Evolutionary conservation across 2,888 invertebrate species (phyloP).

Genomic region (Gnatocerus cornutus): DNA sequence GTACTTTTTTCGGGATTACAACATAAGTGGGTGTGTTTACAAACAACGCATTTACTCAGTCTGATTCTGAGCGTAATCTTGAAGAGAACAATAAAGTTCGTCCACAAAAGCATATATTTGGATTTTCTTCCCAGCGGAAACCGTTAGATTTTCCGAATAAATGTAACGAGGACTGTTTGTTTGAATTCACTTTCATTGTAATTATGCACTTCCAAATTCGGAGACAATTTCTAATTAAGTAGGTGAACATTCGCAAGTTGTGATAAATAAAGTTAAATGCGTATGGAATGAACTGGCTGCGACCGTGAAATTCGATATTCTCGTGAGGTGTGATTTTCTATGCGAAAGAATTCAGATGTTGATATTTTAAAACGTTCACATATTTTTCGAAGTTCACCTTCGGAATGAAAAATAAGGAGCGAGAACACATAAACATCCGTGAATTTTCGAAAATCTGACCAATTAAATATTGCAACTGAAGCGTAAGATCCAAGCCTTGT

Average conservation of each 20-base stretch:
- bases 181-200: constrained; percentile 39
- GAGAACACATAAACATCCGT: constrained; percentile 4
- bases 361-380: constrained; percentile 3
- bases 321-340: constrained; percentile 12
- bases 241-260: constrained; percentile 32
- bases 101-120: neutral
- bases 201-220: constrained; percentile 40
- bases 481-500: constrained; percentile 27
- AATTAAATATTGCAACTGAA: constrained; percentile 17
- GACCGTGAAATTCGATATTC: constrained; percentile 20
- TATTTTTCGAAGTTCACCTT: constrained; percentile 9
- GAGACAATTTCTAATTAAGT: constrained; percentile 48
- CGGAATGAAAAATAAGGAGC: neutral
- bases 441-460: constrained; percentile 5
- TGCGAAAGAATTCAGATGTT: constrained; percentile 4
- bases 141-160: constrained; percentile 31
- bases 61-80: neutral
- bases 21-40: constrained; percentile 28
- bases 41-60: constrained; percentile 15
- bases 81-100: neutral
- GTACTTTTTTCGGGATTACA: constrained; percentile 16
- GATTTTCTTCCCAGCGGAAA: constrained; percentile 3
- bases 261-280: constrained; percentile 7
- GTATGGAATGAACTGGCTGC: constrained; percentile 2
- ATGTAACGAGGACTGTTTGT: constrained; percentile 8